Base-by-base conservation (phyloP, 2,888 invertebrate species). In the Lucinisca nassula region DNA sequence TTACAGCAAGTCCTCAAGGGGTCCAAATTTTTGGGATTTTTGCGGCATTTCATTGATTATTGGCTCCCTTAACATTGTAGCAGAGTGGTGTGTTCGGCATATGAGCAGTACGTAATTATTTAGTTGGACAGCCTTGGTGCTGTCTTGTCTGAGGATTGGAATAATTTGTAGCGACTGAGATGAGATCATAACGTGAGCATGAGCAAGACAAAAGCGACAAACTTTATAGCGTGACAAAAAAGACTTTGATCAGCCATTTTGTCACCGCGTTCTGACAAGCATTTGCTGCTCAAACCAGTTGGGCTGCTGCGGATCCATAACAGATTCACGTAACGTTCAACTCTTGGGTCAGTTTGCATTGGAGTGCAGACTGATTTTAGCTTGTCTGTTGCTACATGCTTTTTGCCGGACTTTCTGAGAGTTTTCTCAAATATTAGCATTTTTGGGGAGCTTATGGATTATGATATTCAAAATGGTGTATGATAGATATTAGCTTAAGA, bases 111-210 rank as follows among this genome's bases (percentile, higher is more conserved):
- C 88, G 83, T 89, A 89, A 89, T 89, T 89, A 86, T 89, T 89
- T 86, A 89, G 85, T 89, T 82, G 85, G 88, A 89, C 88, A 86
- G 79, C 77, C 78, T 77, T 55, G 84, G 75, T 84, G 76, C 55
- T 82, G 83, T 74, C 81, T 81, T 86, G 84, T 79, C 81, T 75
- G 88, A 86, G 81, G 81, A 89, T 85, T 77, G 84, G 88, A 89
- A 89, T 89, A 89, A 89, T 89, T 89, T 89, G 88, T 89, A 83
- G 61, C 67, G 35, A 67, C 58, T 32, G 35, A 73, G 81, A 85
- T 89, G 85, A 89, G 88, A 83, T 89, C 88, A 86, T 45, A 55
- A n/a, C n/a, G n/a, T n/a, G n/a, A n/a, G n/a, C n/a, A n/a, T n/a
- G n/a, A n/a, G n/a, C n/a, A n/a, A n/a, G n/a, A n/a, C n/a, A n/a